Evolutionary conservation across 1,140 invertebrate species (phyloP).

Genomic region (Nebria ingens): DNA sequence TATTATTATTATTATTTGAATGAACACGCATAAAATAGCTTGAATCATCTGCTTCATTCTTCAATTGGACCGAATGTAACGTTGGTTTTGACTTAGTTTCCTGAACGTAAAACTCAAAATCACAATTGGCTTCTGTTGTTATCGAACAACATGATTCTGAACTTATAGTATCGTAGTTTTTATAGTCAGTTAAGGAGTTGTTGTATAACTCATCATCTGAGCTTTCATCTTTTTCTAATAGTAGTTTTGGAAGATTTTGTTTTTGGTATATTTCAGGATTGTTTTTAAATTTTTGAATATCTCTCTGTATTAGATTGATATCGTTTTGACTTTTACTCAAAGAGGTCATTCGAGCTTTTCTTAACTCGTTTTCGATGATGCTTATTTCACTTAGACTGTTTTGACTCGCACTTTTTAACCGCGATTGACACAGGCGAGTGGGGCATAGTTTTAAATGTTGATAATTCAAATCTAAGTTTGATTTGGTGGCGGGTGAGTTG

Average conservation of each 20-base stretch:
- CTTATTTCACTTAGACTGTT: not conserved
- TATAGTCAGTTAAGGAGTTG: constrained; percentile 30
- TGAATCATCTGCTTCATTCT: not conserved
- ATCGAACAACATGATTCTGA: constrained; percentile 45
- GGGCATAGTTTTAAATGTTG: not conserved
- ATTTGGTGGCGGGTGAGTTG: not conserved
- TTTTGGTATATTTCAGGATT: not conserved
- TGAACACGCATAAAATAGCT: not conserved
- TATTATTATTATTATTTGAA: not conserved
- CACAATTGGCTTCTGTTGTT: constrained; percentile 53
- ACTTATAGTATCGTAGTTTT: constrained; percentile 45
- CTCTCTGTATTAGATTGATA: not conserved
- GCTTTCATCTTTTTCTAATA: constrained; percentile 20
- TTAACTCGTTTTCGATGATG: not conserved
- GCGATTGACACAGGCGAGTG: not conserved
- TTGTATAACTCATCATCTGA: constrained; percentile 38
- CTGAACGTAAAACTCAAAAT: constrained; percentile 47
- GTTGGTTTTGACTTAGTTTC: constrained; percentile 31
- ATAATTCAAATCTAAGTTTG: not conserved
- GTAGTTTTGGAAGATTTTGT: not conserved
- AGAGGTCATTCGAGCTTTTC: not conserved
- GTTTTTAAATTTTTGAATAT: not conserved
- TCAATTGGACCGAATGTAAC: constrained; percentile 2
- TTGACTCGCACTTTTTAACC: not conserved
- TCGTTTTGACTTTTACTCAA: constrained; percentile 12